Percentiles rank a stretch among this genome's conserved stretches.
phyloP scores from a whole-genome alignment of 2,888 invertebrate species.

The Ditula angustiorana region DNA sequence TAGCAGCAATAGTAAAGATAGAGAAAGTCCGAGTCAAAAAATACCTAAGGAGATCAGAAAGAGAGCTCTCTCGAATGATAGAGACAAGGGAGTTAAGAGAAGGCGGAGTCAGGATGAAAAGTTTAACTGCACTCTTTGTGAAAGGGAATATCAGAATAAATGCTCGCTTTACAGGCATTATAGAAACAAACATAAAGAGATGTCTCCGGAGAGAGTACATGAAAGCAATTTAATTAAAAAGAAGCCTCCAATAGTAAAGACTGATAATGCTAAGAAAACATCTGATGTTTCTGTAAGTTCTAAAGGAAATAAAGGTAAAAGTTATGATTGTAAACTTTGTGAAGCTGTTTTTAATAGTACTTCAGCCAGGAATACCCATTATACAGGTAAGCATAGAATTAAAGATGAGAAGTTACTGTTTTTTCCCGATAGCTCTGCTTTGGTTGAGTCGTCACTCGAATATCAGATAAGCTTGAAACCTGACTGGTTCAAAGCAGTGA shows the following conservation, averaged over 20 bases:
- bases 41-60: background rate
- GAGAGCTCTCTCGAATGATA: background rate
- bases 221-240: background rate
- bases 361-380: background rate
- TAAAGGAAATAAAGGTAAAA: background rate
- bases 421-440: background rate
- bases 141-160: background rate
- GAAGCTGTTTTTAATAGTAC: background rate
- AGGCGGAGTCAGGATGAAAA: background rate
- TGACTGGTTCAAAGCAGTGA: background rate
- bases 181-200: background rate
- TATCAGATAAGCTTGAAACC: background rate
- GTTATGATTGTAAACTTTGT: constrained; percentile 3
- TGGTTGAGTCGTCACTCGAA: constrained; percentile 8
- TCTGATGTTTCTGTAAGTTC: background rate
- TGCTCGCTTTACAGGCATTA: background rate
- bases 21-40: background rate
- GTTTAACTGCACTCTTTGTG: background rate
- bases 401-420: constrained; percentile 7
- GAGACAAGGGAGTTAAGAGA: background rate
- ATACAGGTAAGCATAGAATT: background rate
- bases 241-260: background rate
- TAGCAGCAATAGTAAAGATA: background rate
- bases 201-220: background rate
- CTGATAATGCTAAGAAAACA: background rate